These are phyloP conservation scores for Gopherus flavomarginatus DNA, from an alignment of 2,113 vertebrate species.

Conservation along the genomic window DNA sequence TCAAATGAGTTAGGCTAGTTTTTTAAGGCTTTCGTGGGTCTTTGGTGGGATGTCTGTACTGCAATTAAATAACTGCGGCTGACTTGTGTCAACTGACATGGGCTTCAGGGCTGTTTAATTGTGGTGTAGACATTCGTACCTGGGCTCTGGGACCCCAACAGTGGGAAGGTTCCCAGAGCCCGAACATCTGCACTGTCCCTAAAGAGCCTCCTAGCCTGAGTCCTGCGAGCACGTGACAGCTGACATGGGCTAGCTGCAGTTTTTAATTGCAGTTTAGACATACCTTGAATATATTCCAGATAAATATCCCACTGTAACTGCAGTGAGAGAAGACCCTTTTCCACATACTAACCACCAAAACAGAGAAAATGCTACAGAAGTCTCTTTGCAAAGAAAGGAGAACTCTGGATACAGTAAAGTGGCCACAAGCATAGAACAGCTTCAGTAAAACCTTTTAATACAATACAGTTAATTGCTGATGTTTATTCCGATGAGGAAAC, in stretches of 20 bases:
- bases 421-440: background rate
- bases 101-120: background rate
- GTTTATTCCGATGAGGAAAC: background rate
- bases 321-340: background rate
- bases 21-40: background rate
- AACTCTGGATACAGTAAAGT: background rate
- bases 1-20: background rate
- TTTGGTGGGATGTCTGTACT: background rate
- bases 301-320: background rate
- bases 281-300: background rate
- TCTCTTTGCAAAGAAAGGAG: background rate
- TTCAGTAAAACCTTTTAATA: conserved; percentile 6
- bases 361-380: background rate
- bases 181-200: background rate
- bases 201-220: background rate
- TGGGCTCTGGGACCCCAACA: background rate
- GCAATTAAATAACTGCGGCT: background rate
- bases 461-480: background rate
- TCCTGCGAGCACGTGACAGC: background rate
- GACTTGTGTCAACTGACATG: background rate
- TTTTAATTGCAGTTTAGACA: background rate
- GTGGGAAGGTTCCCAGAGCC: background rate
- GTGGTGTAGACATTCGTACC: background rate
- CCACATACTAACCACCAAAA: background rate
- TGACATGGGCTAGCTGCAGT: background rate